phyloP scores from a whole-genome alignment of 92 coral and sea anemone genomes.

The Phenganax stokvisi region DNA sequence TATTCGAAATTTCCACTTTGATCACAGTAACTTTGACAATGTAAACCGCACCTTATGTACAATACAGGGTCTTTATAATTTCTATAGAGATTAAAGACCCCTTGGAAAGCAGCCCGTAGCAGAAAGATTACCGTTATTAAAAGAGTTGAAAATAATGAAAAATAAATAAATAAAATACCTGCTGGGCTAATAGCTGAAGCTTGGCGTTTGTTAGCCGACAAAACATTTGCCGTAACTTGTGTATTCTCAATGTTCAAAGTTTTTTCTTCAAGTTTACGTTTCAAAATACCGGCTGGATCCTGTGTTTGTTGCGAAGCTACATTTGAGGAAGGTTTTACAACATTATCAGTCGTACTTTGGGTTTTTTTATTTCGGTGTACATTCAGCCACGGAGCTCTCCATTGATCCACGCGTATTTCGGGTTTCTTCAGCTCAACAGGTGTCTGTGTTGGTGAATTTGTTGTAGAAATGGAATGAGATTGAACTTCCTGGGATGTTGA shows the following conservation, averaged over 20 bases:
- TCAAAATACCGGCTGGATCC: slow-evolving; percentile 26
- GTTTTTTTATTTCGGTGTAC: slow-evolving; percentile 28
- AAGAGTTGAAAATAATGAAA: not conserved
- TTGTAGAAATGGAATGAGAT: not conserved
- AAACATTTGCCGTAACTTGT: not conserved
- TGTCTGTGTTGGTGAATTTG: not conserved
- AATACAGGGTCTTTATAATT: no score
- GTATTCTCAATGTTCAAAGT: not conserved
- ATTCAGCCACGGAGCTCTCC: slow-evolving; percentile 36
- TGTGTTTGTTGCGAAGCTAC: not conserved
- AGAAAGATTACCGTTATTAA: no score
- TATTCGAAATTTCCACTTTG: no score
- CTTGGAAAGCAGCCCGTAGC: no score
- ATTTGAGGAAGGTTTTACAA: not conserved
- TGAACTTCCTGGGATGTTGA: not conserved
- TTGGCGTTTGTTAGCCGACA: not conserved
- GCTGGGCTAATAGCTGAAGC: not conserved
- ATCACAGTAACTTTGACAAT: no score
- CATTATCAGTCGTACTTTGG: slow-evolving; percentile 5
- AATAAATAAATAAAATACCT: not conserved
- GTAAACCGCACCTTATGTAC: no score
- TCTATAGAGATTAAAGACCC: no score
- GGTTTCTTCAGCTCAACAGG: not conserved
- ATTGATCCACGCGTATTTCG: not conserved
- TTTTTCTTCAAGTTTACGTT: slow-evolving; percentile 9